Evolutionary conservation across 64 coral and sea anemone species (phyloP).

Genomic region (Astreopora myriophthalma): DNA sequence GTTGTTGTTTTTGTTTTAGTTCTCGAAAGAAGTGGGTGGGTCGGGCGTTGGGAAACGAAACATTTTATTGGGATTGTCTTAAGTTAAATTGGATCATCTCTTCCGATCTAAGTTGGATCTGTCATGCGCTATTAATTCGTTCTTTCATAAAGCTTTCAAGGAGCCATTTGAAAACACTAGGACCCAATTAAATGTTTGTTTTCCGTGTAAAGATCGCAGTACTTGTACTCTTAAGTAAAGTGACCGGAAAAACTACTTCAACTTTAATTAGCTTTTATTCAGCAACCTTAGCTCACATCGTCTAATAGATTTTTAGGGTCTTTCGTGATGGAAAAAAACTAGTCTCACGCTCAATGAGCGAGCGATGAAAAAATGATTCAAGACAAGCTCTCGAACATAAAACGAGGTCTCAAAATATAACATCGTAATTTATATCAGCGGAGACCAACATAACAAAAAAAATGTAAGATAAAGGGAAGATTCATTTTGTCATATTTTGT

Average conservation of each 20-base stretch:
- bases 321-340: not conserved
- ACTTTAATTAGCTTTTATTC: not conserved
- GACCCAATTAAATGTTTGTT: slow-evolving; percentile 9
- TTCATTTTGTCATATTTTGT: not conserved
- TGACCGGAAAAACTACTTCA: slow-evolving; percentile 26
- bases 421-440: not conserved
- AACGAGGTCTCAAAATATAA: not conserved
- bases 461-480: not conserved
- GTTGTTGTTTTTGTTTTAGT: no score
- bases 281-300: not conserved
- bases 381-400: not conserved
- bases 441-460: not conserved
- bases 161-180: not conserved
- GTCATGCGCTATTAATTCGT: not conserved
- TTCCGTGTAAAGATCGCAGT: not conserved
- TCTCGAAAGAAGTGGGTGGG: no score
- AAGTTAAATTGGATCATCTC: no score
- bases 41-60: no score
- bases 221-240: slow-evolving; percentile 13
- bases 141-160: not conserved
- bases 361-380: not conserved
- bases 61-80: no score
- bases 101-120: no score
- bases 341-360: not conserved
- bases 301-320: not conserved